A percentile compares a stretch with the other conserved stretches of the same genome.
These are phyloP conservation scores for Dioctria linearis DNA, from an alignment of 2,888 invertebrate species.

Conservation along the genomic window DNA sequence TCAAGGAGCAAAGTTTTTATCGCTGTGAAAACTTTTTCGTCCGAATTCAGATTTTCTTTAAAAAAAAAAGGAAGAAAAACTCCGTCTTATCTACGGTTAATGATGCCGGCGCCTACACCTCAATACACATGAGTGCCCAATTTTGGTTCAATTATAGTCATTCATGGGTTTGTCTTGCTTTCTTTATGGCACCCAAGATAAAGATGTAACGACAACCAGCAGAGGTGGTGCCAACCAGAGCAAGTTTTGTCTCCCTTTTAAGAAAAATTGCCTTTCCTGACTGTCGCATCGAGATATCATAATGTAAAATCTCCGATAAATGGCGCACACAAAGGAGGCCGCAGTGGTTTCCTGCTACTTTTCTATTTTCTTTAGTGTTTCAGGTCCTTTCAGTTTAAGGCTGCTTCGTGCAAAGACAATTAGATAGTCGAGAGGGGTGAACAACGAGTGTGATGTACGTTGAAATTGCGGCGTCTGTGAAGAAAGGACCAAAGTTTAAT, in stretches of 20 bases:
- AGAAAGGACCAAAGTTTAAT: constrained; percentile 60
- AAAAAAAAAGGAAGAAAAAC: constrained; percentile 21
- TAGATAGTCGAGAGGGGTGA: constrained; percentile 5
- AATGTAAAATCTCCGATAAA: constrained; percentile 54
- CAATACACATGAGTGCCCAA: constrained; percentile 60
- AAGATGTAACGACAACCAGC: constrained; percentile 43
- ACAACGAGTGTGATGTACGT: constrained; percentile 56
- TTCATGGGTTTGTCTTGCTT: constrained; percentile 31
- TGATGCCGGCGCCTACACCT: constrained; percentile 60
- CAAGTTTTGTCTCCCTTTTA: constrained; percentile 34
- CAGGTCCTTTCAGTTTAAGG: constrained; percentile 12
- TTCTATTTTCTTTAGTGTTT: constrained; percentile 19
- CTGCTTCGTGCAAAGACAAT: constrained; percentile 39
- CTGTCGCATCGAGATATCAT: constrained; percentile 50
- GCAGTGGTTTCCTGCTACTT: constrained; percentile 58
- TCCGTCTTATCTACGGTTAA: constrained; percentile 28
- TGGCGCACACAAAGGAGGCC: constrained; percentile 54
- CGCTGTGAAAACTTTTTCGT: too few relatives aligned
- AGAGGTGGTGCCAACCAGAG: constrained; percentile 10
- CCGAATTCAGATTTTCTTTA: constrained; percentile 10
- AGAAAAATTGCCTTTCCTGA: constrained; percentile 45
- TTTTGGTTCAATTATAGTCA: constrained; percentile 43
- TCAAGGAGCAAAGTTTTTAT: too few relatives aligned
- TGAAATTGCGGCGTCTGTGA: constrained; percentile 53
- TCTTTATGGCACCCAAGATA: constrained; percentile 45